These are phyloP conservation scores for Conus canariensis DNA, from an alignment of 2,888 invertebrate species.

Conservation along the genomic window DNA sequence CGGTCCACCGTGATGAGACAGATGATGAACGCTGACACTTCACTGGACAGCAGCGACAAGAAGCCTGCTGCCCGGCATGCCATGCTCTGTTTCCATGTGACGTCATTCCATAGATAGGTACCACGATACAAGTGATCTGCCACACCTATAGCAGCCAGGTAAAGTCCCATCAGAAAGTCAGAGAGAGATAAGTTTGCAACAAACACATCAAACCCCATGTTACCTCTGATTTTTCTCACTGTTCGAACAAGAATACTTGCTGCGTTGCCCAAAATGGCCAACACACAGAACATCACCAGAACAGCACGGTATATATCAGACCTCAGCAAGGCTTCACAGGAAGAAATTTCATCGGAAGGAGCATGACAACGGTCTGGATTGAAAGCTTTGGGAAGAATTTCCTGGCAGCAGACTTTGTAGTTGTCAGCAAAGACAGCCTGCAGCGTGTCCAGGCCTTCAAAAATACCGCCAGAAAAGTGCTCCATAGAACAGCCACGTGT, in stretches of 20 bases:
- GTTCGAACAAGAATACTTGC: not conserved
- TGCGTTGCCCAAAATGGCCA: constrained; percentile 7
- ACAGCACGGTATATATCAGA: not conserved
- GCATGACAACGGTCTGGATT: not conserved
- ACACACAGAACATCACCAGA: not conserved
- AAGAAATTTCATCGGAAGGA: constrained; percentile 29
- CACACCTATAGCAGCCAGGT: constrained; percentile 24
- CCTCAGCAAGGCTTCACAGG: constrained; percentile 24
- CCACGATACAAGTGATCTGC: constrained; percentile 8
- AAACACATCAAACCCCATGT: not conserved
- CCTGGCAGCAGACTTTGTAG: constrained; percentile 37
- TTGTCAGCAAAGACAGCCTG: constrained; percentile 28
- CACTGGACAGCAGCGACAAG: constrained; percentile 30
- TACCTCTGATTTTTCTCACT: not conserved
- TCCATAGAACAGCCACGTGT: constrained; percentile 13
- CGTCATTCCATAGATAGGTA: constrained; percentile 28
- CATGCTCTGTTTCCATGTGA: constrained; percentile 1
- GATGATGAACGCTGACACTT: constrained; percentile 27
- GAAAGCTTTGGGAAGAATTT: not conserved
- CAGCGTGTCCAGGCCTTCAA: constrained; percentile 6
- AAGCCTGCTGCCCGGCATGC: constrained; percentile 20
- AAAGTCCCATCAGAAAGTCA: constrained; percentile 25
- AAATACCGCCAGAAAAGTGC: not conserved
- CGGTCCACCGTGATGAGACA: constrained; percentile 69
- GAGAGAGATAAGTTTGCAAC: not conserved